Evolutionary conservation across 2,113 vertebrate species (phyloP), one percentile per base, ranked within the genome.

Genomic region (Strigops habroptila): DNA sequence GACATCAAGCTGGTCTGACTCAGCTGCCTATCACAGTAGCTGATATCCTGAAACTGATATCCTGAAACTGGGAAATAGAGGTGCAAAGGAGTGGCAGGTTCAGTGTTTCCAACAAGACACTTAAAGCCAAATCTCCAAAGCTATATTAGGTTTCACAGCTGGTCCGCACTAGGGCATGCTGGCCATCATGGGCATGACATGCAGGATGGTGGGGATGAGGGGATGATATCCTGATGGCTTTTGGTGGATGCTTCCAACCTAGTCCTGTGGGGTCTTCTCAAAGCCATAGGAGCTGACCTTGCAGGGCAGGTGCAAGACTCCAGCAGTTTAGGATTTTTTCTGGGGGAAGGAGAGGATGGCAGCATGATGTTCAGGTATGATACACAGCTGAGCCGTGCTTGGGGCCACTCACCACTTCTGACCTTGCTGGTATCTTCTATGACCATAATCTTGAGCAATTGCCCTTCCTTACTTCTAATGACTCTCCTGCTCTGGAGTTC

Each of bases 351-450:
- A 73, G 33, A 41, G 19, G 33, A 41, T 15, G 35, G 13, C 4
- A 17, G 41, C 3, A 0, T 1, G 3, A 21, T 55, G n/a, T 33
- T 77, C 3, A 3, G n/a, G 48, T 76, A 48, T 4, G 16, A 43
- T 49, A 25, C n/a, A 37, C 33, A 43, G 35, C 55, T 55, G 41
- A 85, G n/a, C 39, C 4, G 5, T 3, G 18, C 71, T 75, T 3
- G 3, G 33, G 41, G 22, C 35, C 1, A 3, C 44, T 55, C 2
- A 1, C 7, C 5, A 11, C 2, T 6, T 78, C 63, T 62, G 59
- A 48, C 27, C 71, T 55, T 74, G 75, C 82, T 3, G 8, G 35
- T 52, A 31, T 80, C 63, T 83, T 37, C 39, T 59, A 55, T 18
- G 73, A 68, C 44, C n/a, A 14, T 37, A 70, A 95, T 75, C 68